phyloP scores from a whole-genome alignment of 1,140 invertebrate species.

The Drosophila bipectinata region DNA sequence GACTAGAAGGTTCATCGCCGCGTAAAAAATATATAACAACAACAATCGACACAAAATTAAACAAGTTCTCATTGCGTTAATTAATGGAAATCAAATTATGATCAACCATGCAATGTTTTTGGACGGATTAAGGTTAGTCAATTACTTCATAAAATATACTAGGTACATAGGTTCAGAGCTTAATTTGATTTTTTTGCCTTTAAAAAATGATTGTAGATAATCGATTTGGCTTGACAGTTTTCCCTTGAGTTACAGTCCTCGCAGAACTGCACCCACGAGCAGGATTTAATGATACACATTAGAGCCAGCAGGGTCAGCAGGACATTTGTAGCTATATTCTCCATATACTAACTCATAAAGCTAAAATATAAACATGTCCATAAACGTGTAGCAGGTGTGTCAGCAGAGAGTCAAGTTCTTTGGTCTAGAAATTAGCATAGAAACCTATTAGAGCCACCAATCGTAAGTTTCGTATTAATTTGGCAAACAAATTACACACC shows the following conservation, averaged over 20 bases:
- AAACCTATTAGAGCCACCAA: conserved; percentile 17
- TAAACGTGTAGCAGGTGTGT: conserved; percentile 47
- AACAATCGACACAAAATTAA: conserved; percentile 25
- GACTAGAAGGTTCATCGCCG: conserved; percentile 21
- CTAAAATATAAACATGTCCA: conserved; percentile 1
- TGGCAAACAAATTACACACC: conserved; percentile 38
- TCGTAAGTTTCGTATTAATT: not conserved
- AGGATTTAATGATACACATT: conserved; percentile 55
- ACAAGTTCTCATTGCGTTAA: conserved; percentile 52
- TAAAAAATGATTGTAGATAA: not conserved
- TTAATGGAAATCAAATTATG: conserved; percentile 49
- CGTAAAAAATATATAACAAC: conserved; percentile 9
- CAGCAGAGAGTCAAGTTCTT: conserved; percentile 9
- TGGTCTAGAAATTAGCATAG: conserved; percentile 8
- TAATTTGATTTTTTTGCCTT: too few species aligned
- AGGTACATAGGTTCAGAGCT: too few species aligned
- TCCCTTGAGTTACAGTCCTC: not conserved
- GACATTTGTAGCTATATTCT: conserved; percentile 17
- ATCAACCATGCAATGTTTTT: conserved; percentile 17
- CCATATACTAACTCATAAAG: conserved; percentile 20
- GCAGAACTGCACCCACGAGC: conserved; percentile 11
- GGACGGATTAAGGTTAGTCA: not conserved
- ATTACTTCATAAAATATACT: too few species aligned
- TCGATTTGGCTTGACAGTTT: conserved; percentile 1
- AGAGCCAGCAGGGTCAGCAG: not conserved